Conservation (phyloP, 37 sponge, comb jelly and placozoan species). For the Cliona cf. orientalis region DNA sequence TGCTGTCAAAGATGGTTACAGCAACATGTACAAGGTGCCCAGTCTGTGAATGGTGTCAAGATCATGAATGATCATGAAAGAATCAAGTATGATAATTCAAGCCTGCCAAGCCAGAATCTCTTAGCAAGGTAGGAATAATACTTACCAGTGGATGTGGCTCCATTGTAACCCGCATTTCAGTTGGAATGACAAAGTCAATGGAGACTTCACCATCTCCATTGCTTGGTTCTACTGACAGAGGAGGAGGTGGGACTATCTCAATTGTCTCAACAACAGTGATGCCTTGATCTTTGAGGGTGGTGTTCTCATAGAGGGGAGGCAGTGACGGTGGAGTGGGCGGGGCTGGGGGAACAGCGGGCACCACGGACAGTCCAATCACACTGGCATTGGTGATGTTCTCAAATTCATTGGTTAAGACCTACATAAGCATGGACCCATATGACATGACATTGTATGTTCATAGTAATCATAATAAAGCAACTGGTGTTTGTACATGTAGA, state of each 20-base stretch:
- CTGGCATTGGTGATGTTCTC: conserved; percentile 57
- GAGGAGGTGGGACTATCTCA: conserved; percentile 5
- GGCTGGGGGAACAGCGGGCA: conserved; percentile 54
- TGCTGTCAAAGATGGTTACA: conserved; percentile 51
- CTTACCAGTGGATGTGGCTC: conserved; percentile 41
- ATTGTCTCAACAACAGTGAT: conserved; percentile 20
- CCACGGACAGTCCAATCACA: conserved; percentile 34
- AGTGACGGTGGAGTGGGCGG: conserved; percentile 64
- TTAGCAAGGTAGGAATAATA: not conserved
- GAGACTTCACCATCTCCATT: not conserved
- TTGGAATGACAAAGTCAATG: conserved; percentile 36
- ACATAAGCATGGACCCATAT: not conserved
- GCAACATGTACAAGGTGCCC: conserved; percentile 75
- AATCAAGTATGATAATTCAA: not conserved
- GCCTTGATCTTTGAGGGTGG: conserved; percentile 5
- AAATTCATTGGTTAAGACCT: conserved; percentile 58
- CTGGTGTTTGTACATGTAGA: too few relatives aligned
- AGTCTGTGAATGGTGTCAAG: conserved; percentile 34
- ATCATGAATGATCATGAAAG: not conserved
- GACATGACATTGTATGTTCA: not conserved
- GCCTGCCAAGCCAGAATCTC: not conserved
- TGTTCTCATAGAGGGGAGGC: conserved; percentile 62
- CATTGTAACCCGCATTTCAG: conserved; percentile 18
- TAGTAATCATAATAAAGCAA: not conserved
- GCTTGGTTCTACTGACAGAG: not conserved